phyloP scores from a whole-genome alignment of 1,140 invertebrate species.

The Ctenoplectra terminalis region DNA sequence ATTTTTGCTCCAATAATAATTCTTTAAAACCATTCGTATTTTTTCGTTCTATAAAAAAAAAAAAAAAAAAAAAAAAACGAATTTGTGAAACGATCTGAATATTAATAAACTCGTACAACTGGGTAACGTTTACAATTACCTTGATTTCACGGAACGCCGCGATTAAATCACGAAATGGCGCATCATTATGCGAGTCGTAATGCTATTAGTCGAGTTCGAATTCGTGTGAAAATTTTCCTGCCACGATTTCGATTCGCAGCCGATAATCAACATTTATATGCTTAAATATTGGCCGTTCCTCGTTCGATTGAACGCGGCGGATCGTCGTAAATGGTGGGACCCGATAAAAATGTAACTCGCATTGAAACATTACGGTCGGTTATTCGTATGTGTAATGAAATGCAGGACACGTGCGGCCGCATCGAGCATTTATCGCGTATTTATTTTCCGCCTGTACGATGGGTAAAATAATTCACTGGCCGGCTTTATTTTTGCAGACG shows the following conservation, averaged over 20 bases:
- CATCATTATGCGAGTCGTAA: conserved; percentile 7
- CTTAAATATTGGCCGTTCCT: conserved; percentile 19
- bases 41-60: no score
- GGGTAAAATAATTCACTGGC: not conserved
- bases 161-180: conserved; percentile 2
- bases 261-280: conserved; percentile 45
- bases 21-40: no score
- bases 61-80: no score
- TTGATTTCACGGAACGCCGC: not conserved
- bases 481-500: not conserved
- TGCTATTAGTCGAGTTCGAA: conserved; percentile 7
- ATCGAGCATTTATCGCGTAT: conserved; percentile 18
- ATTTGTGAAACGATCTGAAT: not conserved
- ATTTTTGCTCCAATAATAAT: not conserved
- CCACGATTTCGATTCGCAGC: not conserved
- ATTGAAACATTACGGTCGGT: not conserved
- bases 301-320: not conserved
- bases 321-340: not conserved
- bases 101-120: not conserved
- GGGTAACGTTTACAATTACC: not conserved
- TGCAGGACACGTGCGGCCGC: conserved; percentile 10
- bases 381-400: conserved; percentile 26
- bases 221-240: conserved; percentile 38
- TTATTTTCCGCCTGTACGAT: not conserved
- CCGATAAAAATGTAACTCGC: conserved; percentile 18